Conservation (phyloP, 2,113 vertebrate species). For the Myiozetetes cayanensis region DNA sequence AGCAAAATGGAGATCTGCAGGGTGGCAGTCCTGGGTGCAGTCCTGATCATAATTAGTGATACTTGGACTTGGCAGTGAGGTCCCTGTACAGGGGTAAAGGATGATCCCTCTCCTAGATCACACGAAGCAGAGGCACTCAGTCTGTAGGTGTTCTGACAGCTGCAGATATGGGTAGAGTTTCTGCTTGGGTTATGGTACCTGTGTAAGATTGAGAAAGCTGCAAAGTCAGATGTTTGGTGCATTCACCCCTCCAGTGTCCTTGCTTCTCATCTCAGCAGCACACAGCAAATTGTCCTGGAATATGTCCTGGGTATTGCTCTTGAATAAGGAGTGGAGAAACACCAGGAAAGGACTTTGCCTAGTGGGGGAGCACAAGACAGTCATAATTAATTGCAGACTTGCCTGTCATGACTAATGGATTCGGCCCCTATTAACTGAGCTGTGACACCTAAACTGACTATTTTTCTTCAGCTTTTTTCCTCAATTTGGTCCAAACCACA, state of each 20-base stretch:
- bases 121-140: neutral
- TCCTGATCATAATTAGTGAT: neutral
- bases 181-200: conserved; percentile 5
- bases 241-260: conserved; percentile 42
- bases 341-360: conserved; percentile 16
- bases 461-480: conserved; percentile 29
- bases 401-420: conserved; percentile 21
- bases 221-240: conserved; percentile 42
- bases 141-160: rapidly evolving
- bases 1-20: neutral
- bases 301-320: neutral
- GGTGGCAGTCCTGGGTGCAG: neutral
- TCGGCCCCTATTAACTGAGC: conserved; percentile 20
- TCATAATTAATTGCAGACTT: conserved; percentile 21
- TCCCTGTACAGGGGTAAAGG: neutral
- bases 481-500: neutral
- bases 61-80: neutral
- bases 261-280: conserved; percentile 26
- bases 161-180: neutral
- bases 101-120: neutral
- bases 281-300: conserved; percentile 10
- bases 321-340: neutral
- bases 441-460: conserved; percentile 44
- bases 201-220: neutral
- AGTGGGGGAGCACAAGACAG: neutral